Evolutionary conservation across 2,113 vertebrate species (phyloP), one percentile per base, ranked within the genome.

Genomic region (Hucho hucho): DNA sequence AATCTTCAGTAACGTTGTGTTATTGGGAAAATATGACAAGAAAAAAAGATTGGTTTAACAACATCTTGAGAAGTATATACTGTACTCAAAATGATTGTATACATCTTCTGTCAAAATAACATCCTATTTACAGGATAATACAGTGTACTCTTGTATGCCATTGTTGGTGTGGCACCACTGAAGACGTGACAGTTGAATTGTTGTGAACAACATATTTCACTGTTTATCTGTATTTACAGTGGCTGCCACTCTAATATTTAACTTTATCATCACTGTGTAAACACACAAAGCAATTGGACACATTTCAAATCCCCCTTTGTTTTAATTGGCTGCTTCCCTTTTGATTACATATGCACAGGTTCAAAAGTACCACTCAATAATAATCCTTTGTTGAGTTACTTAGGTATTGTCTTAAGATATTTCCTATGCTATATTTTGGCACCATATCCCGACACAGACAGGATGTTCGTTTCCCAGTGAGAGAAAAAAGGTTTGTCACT

Each of bases 401-500:
- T 22, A 18, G 16, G 24, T 64, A 18, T 53, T 59, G 70, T 76
- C 79, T 67, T 2, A 25, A 16, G 73, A 53, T 68, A 77, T 70
- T 63, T 66, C 25, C 46, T 20, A 13, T 24, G 20, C 26, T 14
- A 22, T 37, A 76, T 76, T 56, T 81, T 72, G 58, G 69, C 53
- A 32, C 47, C 16, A 28, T 67, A 69, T 69, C 20, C 25, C 74
- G 79, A 79, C 56, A 77, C 83, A 87, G 85, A 78, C 83, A 86
- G 86, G 88, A 89, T 26, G 56, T 86, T 56, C 75, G 80, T 77
- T 79, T 84, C 69, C 49, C 58, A 79, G 46, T 22, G 58, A 79
- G 65, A 64, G 71, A 61, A 77, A 71, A 53, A 37, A 73, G 71
- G 72, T 43, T 43, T 43, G 37, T 37, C 32, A 37, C 32, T 37